Percentiles rank a stretch among this genome's conserved stretches.
These are phyloP conservation scores for Pachyseris speciosa DNA, from an alignment of 64 coral and sea anemone species.

Conservation along the genomic window DNA sequence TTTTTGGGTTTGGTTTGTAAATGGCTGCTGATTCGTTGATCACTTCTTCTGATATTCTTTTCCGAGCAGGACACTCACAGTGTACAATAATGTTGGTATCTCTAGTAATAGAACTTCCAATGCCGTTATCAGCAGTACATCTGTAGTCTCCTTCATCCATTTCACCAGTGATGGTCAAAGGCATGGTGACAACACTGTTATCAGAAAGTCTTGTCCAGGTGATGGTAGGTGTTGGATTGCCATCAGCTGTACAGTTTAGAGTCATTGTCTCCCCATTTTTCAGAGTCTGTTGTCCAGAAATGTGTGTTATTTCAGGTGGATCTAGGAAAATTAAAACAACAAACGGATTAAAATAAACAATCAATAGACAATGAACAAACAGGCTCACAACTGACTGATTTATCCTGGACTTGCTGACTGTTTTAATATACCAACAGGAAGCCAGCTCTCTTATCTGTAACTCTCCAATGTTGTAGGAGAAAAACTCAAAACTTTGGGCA, in stretches of 20 bases:
- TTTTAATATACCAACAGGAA: too few relatives aligned
- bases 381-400: too few relatives aligned
- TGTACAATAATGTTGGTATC: not conserved
- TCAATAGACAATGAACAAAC: too few relatives aligned
- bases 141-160: not conserved
- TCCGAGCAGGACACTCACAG: not conserved
- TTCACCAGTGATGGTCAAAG: not conserved
- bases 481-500: too few relatives aligned
- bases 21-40: too few relatives aligned
- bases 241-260: not conserved
- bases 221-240: not conserved
- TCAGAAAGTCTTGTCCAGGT: not conserved
- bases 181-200: not conserved
- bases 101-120: not conserved
- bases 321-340: too few relatives aligned
- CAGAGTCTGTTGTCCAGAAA: not conserved
- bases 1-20: too few relatives aligned
- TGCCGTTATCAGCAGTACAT: not conserved
- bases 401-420: too few relatives aligned
- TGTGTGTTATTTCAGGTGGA: not conserved
- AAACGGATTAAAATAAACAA: too few relatives aligned
- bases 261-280: not conserved
- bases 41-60: too few relatives aligned
- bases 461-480: too few relatives aligned
- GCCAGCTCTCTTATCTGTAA: too few relatives aligned